Evolutionary conservation across 2,888 invertebrate species (phyloP), one percentile per base, ranked within the genome.

Genomic region (Tiliacea citrago): DNA sequence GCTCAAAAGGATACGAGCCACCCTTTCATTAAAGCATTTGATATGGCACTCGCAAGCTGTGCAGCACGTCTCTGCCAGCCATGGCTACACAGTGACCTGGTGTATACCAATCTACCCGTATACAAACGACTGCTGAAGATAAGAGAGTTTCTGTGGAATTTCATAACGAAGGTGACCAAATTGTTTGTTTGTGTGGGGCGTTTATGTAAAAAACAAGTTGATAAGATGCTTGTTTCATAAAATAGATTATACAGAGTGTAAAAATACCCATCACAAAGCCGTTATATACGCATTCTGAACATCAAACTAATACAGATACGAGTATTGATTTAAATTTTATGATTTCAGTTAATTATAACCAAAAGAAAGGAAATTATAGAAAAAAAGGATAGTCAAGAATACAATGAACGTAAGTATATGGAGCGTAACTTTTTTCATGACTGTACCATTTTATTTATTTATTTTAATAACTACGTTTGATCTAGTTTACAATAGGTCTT

Each of bases 11-110:
- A 24, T 13, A 24, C 24, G 13, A 55, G 13, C 13, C 55, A 55
- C 7, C 55, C 13, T 55, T 55, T 55, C 13, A 24, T 55, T 7
- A 10, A 55, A 24, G 55, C 24, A 55, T 55, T 55, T 24, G 1
- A 55, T 24, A 24, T n/a, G n/a, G 42, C 10, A 16, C n/a, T 62
- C 6, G 9, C 16, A 7, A 24, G 1, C 16, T 2, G 5, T 53
- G 61, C n/a, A 42, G 72, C 77, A 10, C 75, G 90, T 8, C 24
- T 90, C 8, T 85, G 77, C 42, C 83, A 86, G 53, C 90, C 90
- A 0, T 90, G 90, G 90, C 72, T 90, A 7, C 84, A 90, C 61
- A 86, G 62, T 18, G 87, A 90, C 29, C 35, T 82, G 0, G 21
- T 90, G 0, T 90, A 88, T 55, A 81, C 69, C 13, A 84, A 84